A percentile compares a stretch with the other conserved stretches of the same genome.
Conservation (phyloP, 2,113 vertebrate genomes). For the Halichoeres trimaculatus region DNA sequence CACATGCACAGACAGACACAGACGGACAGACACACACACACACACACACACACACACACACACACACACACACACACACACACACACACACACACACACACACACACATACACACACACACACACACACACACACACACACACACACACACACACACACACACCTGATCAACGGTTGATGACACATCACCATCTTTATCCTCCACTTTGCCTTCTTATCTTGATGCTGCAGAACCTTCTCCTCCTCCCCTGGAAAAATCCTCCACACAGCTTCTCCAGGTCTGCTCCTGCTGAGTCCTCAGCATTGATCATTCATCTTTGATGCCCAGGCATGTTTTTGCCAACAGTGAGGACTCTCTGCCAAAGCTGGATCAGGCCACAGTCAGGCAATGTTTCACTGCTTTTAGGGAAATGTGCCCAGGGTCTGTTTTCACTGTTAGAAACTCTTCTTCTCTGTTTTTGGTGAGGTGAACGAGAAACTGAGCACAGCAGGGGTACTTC, state of each 20-base stretch:
- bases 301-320: slow-evolving; percentile 43
- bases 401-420: slow-evolving; percentile 43
- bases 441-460: slow-evolving; percentile 3
- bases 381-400: slow-evolving; percentile 20
- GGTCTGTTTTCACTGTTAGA: slow-evolving; percentile 26
- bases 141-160: too few relatives aligned
- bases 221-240: slow-evolving; percentile 13
- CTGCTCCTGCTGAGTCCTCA: slow-evolving; percentile 42
- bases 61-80: too few relatives aligned
- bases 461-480: not conserved
- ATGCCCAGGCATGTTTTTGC: slow-evolving; percentile 39
- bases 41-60: too few relatives aligned
- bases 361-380: slow-evolving; percentile 40
- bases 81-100: too few relatives aligned
- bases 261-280: slow-evolving; percentile 22
- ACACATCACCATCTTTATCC: not conserved
- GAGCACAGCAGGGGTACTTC: too few relatives aligned
- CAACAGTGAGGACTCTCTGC: slow-evolving; percentile 23
- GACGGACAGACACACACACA: too few relatives aligned
- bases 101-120: too few relatives aligned
- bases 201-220: slow-evolving; percentile 8
- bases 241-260: slow-evolving; percentile 6
- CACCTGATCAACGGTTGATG: not conserved
- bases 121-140: too few relatives aligned
- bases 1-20: too few relatives aligned